phyloP scores from a whole-genome alignment of 2,888 invertebrate species.

The Griposia aprilina region DNA sequence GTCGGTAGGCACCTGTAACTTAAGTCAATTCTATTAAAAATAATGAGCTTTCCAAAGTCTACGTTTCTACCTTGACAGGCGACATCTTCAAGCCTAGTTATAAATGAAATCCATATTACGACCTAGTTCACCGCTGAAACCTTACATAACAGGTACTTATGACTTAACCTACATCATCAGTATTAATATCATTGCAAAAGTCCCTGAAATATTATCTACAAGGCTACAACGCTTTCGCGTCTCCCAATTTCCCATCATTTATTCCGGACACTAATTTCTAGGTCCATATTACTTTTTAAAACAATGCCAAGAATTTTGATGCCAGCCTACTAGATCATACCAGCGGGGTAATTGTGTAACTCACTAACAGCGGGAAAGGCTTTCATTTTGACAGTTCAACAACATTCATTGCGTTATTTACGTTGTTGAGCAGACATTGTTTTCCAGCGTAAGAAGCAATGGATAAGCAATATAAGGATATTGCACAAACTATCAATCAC shows the following conservation, averaged over 20 bases:
- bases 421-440: too few relatives aligned
- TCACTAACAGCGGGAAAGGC: too few relatives aligned
- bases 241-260: background rate
- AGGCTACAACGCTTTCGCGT: background rate
- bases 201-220: background rate
- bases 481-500: too few relatives aligned
- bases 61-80: background rate
- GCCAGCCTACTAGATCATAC: too few relatives aligned
- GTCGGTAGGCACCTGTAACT: too few relatives aligned
- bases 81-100: constrained; percentile 16
- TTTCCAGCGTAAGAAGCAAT: too few relatives aligned
- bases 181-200: constrained; percentile 1
- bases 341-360: too few relatives aligned
- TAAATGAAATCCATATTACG: constrained; percentile 28
- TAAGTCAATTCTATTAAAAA: too few relatives aligned
- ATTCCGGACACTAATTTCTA: background rate
- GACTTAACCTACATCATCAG: constrained; percentile 30
- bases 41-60: background rate
- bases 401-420: too few relatives aligned
- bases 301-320: background rate
- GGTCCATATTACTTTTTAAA: background rate
- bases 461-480: background rate
- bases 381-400: background rate
- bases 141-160: constrained; percentile 36
- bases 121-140: constrained; percentile 53